A percentile compares a stretch with the other conserved stretches of the same genome.
phyloP scores from a whole-genome alignment of 2,888 invertebrate species.

The Cerastoderma edule region DNA sequence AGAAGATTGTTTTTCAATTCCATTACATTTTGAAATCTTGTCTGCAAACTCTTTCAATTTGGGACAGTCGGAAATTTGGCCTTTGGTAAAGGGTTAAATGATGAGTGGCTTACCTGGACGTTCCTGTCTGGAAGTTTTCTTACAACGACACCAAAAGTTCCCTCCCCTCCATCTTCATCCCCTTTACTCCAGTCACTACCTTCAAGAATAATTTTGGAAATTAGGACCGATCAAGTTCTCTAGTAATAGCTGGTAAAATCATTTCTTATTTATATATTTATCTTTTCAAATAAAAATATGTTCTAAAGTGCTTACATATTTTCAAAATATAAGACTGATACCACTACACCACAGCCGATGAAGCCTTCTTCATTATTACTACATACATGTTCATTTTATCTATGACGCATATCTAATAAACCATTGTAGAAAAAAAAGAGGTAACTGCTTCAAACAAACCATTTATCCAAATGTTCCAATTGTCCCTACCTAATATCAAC shows the following conservation, averaged over 20 bases:
- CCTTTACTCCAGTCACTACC: slow-evolving; percentile 62
- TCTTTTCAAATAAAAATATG: neutral
- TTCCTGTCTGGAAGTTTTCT: slow-evolving; percentile 47
- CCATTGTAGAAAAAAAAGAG: too few species aligned
- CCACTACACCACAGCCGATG: neutral
- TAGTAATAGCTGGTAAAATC: neutral
- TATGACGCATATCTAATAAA: too few species aligned
- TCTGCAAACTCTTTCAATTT: neutral
- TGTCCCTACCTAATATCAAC: too few species aligned
- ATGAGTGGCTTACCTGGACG: slow-evolving; percentile 45
- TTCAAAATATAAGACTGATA: neutral
- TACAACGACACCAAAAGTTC: slow-evolving; percentile 51
- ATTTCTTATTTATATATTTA: neutral
- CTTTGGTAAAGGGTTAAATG: neutral
- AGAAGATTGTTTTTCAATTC: neutral
- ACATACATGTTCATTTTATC: neutral
- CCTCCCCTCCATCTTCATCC: slow-evolving; percentile 62
- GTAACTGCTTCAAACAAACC: too few species aligned
- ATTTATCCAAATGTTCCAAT: too few species aligned
- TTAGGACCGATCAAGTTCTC: neutral
- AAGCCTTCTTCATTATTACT: neutral
- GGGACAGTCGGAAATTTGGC: neutral
- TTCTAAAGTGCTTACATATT: neutral
- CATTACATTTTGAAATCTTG: neutral
- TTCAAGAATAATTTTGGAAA: slow-evolving; percentile 30